A percentile compares a stretch with the other conserved stretches of the same genome.
Conservation (phyloP, 2,797 vertebrate species). For the Microctenopoma lineatum region DNA sequence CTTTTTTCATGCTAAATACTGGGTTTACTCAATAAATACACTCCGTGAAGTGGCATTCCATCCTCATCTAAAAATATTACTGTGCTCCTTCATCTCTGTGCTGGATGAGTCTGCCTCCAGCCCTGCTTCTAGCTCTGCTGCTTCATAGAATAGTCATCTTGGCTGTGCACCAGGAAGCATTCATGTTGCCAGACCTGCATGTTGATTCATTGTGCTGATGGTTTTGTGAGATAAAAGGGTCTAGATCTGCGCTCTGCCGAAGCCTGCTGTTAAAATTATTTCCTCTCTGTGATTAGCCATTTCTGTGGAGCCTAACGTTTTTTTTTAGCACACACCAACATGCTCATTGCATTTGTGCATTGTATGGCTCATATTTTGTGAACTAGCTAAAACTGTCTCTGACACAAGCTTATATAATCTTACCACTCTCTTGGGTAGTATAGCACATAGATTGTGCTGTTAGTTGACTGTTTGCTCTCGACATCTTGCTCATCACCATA, state of each 20-base stretch:
- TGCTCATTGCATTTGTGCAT: neutral
- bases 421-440: neutral
- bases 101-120: constrained; percentile 36
- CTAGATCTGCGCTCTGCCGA: too few relatives aligned
- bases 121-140: constrained; percentile 11
- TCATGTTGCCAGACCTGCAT: constrained; percentile 49
- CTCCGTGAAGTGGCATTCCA: constrained; percentile 24
- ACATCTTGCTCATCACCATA: constrained; percentile 2
- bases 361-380: neutral
- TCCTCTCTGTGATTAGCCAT: neutral
- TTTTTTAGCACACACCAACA: neutral
- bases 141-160: constrained; percentile 62
- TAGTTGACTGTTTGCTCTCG: constrained; percentile 6
- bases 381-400: neutral
- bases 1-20: constrained; percentile 3
- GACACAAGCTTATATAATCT: neutral
- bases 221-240: too few relatives aligned
- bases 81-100: constrained; percentile 34
- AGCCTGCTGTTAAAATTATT: constrained; percentile 8
- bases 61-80: constrained; percentile 53
- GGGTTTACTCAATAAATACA: constrained; percentile 19
- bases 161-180: constrained; percentile 48
- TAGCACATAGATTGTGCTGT: neutral
- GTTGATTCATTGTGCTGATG: constrained; percentile 49
- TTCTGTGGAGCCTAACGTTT: neutral